Evolutionary conservation across 2,888 invertebrate species (phyloP), one percentile per base, ranked within the genome.

Genomic region (Drepanosiphum platanoidis): DNA sequence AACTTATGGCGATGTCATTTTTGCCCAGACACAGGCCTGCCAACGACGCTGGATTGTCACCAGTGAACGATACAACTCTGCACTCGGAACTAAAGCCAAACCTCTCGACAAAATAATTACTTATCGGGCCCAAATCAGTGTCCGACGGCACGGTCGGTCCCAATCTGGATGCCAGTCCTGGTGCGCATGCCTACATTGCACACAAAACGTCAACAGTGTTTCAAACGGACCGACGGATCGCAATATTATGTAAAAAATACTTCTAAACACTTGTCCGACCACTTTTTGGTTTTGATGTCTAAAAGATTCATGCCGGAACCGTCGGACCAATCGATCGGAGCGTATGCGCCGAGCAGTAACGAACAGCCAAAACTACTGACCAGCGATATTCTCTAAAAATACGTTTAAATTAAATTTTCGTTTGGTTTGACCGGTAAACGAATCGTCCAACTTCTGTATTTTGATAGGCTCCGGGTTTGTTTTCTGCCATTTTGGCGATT

Each of bases 261-360:
- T 90, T 95, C 92, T 27, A 97, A 90, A 88, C 96, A 94, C 32
- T 91, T 90, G 58, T 92, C 90, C 81, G 94, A 92, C 98, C 98
- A 98, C 42, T 91, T 90, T 90, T 94, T 94, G 0, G 90, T 92
- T 46, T 91, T 92, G 79, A 99, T 95, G 89, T 98, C 94, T 88
- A 99, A 91, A 30, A 99, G 91, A 91, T 99, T 99, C 97, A 97
- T 99, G 27, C 99, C 99, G 0, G 97, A 97, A 0, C 94, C 98
- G 90, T 99, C 99, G 0, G 96, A 93, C 87, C 92, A 92, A 90
- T 99, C 99, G 77, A 99, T 96, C 0, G 96, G 94, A 0, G 97
- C 97, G 87, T 97, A 94, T 88, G 93, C 91, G 1, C 98, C 98
- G 66, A 97, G 90, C 89, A 99, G 94, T 81, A 99, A 90, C 0